These are phyloP conservation scores for Plebejus anna DNA, from an alignment of 2,888 invertebrate species.

Conservation along the genomic window DNA sequence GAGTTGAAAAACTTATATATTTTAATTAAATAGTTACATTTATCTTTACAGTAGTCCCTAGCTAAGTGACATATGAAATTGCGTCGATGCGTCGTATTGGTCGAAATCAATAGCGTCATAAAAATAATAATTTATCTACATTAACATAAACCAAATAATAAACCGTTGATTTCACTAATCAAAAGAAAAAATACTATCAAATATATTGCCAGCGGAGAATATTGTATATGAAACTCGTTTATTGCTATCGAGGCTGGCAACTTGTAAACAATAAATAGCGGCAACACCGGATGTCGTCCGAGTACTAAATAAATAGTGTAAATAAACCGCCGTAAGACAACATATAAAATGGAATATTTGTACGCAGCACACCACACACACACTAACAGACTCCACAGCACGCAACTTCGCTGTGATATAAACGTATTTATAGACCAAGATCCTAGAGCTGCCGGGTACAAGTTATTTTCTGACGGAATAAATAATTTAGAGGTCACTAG, in stretches of 20 bases:
- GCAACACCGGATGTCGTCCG: constrained; percentile 30
- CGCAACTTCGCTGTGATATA: not conserved
- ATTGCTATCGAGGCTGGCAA: constrained; percentile 37
- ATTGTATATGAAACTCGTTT: constrained; percentile 31
- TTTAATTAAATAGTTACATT: constrained; percentile 80
- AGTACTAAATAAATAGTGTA: constrained; percentile 28
- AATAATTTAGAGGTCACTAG: too few relatives aligned
- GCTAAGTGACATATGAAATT: constrained; percentile 69
- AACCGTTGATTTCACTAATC: constrained; percentile 60
- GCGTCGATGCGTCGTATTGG: constrained; percentile 75
- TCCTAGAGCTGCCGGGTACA: not conserved
- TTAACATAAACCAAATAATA: constrained; percentile 63
- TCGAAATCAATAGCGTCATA: constrained; percentile 62
- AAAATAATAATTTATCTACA: constrained; percentile 76
- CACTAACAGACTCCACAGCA: constrained; percentile 39
- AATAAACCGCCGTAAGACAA: constrained; percentile 32
- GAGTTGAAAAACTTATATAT: constrained; percentile 76
- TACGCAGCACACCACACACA: constrained; percentile 44
- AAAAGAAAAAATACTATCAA: constrained; percentile 47
- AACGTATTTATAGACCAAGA: not conserved
- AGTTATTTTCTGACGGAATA: not conserved
- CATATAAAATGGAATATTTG: constrained; percentile 56
- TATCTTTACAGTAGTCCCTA: constrained; percentile 77
- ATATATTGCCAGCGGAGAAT: constrained; percentile 53
- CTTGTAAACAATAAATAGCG: constrained; percentile 35